Evolutionary conservation across 2,888 invertebrate species (phyloP).

Genomic region (Thysanoteuthis rhombus): DNA sequence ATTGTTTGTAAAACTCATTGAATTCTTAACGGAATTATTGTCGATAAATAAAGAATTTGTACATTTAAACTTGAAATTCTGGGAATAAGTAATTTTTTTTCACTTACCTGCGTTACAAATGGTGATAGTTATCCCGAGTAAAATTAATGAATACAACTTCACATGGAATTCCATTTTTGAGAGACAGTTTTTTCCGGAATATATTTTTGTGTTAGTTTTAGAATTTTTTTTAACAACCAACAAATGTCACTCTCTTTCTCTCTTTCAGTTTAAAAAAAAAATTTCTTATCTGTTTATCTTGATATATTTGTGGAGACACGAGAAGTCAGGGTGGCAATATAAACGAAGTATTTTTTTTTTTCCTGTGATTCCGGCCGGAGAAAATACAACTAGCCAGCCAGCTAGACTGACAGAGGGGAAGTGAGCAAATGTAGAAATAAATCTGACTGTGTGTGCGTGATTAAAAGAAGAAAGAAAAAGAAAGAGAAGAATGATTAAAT

Average conservation of each 20-base stretch:
- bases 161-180: background rate
- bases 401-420: background rate
- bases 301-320: background rate
- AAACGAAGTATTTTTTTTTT: background rate
- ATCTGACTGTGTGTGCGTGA: background rate
- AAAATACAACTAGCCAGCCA: background rate
- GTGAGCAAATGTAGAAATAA: background rate
- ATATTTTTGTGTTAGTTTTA: background rate
- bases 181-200: background rate
- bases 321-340: background rate
- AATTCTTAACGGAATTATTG: too few species aligned
- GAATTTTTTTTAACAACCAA: too few species aligned
- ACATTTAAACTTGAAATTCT: background rate
- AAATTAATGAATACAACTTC: background rate
- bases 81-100: background rate
- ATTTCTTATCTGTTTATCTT: too few species aligned
- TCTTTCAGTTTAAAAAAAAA: too few species aligned
- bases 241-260: too few species aligned
- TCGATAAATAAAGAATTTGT: too few species aligned
- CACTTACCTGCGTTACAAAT: background rate
- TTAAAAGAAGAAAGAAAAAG: background rate
- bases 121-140: background rate
- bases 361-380: background rate
- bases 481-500: background rate
- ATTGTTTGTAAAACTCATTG: too few species aligned